These are phyloP conservation scores for Gallinago jamesoni DNA, from an alignment of 2,113 vertebrate species.

Conservation along the genomic window DNA sequence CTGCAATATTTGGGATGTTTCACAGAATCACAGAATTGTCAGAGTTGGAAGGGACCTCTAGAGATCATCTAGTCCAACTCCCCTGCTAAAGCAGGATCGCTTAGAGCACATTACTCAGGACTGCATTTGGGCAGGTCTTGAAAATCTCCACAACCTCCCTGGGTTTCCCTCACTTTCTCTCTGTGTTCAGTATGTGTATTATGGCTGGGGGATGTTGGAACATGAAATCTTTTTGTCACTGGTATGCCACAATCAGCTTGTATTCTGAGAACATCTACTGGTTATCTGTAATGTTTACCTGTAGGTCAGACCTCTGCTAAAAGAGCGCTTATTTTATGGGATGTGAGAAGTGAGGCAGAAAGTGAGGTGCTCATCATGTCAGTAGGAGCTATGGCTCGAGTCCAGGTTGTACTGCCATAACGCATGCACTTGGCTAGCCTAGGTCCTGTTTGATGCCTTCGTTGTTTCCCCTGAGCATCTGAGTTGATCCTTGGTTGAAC, in stretches of 20 bases:
- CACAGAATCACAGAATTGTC: too few relatives aligned
- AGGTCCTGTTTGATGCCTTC: neutral
- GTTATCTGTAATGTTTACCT: neutral
- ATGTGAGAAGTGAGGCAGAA: neutral
- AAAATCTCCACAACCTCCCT: too few relatives aligned
- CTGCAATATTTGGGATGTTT: neutral
- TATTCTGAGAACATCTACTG: neutral
- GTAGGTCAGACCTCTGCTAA: neutral
- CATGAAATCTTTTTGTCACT: neutral
- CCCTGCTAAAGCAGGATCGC: too few relatives aligned
- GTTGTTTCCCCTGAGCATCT: neutral
- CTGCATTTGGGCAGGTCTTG: too few relatives aligned
- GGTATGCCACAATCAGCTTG: neutral
- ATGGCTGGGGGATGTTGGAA: neutral
- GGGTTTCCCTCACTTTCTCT: neutral
- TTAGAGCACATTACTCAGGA: too few relatives aligned
- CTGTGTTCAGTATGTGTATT: neutral
- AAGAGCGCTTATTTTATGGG: neutral
- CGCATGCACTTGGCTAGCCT: neutral
- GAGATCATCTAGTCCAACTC: too few relatives aligned
- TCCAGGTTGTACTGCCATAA: neutral
- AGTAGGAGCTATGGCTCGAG: neutral
- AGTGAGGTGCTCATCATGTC: neutral
- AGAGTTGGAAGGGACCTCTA: too few relatives aligned
- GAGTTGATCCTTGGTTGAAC: neutral